phyloP scores from a whole-genome alignment of 2,113 vertebrate genomes.

The Sebastes fasciatus region DNA sequence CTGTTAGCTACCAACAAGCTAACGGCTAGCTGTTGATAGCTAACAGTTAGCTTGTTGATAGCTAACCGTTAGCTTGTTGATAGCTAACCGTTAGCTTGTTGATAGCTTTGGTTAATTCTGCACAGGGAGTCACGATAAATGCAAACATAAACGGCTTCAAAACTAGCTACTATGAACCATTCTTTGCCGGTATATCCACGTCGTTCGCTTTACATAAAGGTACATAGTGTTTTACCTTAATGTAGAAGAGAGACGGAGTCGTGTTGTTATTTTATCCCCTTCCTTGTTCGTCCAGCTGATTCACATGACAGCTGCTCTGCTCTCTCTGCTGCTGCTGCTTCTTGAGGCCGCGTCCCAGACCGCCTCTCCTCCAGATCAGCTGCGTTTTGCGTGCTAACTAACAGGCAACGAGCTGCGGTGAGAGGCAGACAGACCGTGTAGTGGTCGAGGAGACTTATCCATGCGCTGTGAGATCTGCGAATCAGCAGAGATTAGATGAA shows the following conservation, averaged over 20 bases:
- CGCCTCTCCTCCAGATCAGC: not conserved
- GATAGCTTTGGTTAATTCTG: constrained; percentile 60
- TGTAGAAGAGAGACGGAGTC: constrained; percentile 28
- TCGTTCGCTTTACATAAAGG: not conserved
- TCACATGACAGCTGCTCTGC: constrained; percentile 77
- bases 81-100: constrained; percentile 61
- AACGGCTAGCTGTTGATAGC: no score
- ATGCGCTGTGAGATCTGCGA: constrained; percentile 49
- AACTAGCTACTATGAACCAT: not conserved
- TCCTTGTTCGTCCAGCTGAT: constrained; percentile 80
- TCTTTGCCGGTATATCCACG: no score
- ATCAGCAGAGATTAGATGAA: not conserved
- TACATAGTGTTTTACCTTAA: constrained; percentile 56
- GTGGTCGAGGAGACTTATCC: constrained; percentile 24
- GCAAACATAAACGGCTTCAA: not conserved
- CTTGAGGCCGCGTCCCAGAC: constrained; percentile 29
- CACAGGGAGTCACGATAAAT: constrained; percentile 59
- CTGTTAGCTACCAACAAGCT: no score
- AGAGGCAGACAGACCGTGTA: not conserved
- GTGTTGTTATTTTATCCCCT: constrained; percentile 71
- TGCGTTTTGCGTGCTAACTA: not conserved
- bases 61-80: no score
- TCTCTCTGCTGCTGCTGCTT: constrained; percentile 34
- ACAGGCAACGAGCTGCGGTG: not conserved
- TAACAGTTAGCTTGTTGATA: no score